Base-by-base conservation (phyloP, 2,797 vertebrate species). In the Acanthis flammea region DNA sequence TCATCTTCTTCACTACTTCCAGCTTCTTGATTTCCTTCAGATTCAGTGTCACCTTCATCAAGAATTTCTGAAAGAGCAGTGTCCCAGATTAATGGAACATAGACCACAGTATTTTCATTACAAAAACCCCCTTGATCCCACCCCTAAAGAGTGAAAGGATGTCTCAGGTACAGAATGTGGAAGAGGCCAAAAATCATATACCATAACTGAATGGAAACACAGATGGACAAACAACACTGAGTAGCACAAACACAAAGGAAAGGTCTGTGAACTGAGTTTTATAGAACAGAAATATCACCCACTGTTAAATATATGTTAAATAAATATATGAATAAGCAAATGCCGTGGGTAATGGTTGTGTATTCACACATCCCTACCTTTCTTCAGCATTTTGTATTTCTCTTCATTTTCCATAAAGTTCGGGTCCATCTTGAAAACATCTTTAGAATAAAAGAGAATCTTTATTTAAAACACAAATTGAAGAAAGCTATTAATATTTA, bases 341-440 rank as follows among this genome's bases (percentile, higher is more conserved):
- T 0, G 1, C 3, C 31, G 19, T 3, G 53, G 33, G 4, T 21
- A 62, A 47, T 3, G 6, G 22, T 4, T 2, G 1, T 10, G 12
- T 2, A 45, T 12, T 47, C 13, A 39, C 5, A 81, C 8, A 8
- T 17, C 86, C 98, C 93, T 95, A 99, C 99, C 99, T 97, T 97
- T 99, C 97, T 99, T 99, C 91, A 99, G 98, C 22, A 96, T 96
- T 97, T 99, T 99, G 96, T 99, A 99, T 94, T 99, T 99, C 95
- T 99, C 99, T 95, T 99, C 99, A 21, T 99, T 99, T 90, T 99
- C 99, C 97, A 98, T 97, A 89, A 99, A 99, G 97, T 99, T 98
- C 0, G 99, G 98, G 97, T 99, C 99, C 99, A 99, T 93, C 98
- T 99, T 99, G 97, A 99, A 99, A 84, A 99, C 99, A 97, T 99